A percentile compares a stretch with the other conserved stretches of the same genome.
Conservation (phyloP, 2,113 vertebrate species). For the Apteryx owenii region DNA sequence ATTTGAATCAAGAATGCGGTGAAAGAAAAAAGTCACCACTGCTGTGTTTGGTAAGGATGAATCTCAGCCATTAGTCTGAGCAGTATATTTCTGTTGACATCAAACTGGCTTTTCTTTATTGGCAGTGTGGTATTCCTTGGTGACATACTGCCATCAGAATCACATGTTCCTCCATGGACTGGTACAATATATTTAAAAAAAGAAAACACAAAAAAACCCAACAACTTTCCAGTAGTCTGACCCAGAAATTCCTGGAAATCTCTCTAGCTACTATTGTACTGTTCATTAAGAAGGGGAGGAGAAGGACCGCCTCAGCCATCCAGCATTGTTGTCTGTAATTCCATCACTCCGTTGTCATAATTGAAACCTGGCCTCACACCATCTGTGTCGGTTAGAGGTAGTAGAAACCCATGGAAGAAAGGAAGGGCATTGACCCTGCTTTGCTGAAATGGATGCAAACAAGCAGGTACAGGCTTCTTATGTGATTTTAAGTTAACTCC, state of each 20-base stretch:
- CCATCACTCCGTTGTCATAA: background rate
- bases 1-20: background rate
- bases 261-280: background rate
- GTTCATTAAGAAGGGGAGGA: background rate
- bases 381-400: background rate
- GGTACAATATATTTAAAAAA: background rate
- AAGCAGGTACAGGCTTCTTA: background rate
- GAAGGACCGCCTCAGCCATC: background rate
- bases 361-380: background rate
- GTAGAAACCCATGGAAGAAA: background rate
- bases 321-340: background rate
- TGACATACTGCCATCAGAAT: background rate
- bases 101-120: background rate
- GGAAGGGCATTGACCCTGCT: background rate
- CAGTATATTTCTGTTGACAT: background rate
- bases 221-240: background rate
- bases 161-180: background rate
- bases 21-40: background rate
- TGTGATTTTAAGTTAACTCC: background rate
- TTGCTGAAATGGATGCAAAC: background rate
- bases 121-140: background rate
- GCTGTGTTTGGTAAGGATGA: background rate
- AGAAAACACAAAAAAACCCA: background rate
- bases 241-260: constrained; percentile 1
- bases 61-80: background rate